Conservation (phyloP, 2,888 invertebrate genomes). For the Monochamus alternatus region DNA sequence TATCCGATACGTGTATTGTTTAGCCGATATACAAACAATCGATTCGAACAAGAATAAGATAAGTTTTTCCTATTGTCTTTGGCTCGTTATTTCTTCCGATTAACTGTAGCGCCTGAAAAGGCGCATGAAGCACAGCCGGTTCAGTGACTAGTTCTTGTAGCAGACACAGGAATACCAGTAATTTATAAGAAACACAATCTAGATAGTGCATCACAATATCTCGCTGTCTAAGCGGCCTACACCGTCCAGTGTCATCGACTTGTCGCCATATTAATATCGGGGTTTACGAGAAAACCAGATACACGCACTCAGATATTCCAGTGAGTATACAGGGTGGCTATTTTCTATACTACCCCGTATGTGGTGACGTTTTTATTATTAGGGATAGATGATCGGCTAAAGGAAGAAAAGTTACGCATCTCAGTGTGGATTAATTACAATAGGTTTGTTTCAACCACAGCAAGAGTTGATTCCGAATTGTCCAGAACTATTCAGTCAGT, state of each 20-base stretch:
- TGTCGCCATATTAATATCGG: constrained; percentile 69
- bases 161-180: constrained; percentile 66
- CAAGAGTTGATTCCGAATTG: no score
- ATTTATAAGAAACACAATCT: constrained; percentile 69
- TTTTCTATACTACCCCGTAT: no score
- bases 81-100: constrained; percentile 66
- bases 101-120: constrained; percentile 68
- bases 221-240: constrained; percentile 68
- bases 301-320: background rate
- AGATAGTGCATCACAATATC: constrained; percentile 69
- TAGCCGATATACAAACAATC: constrained; percentile 54
- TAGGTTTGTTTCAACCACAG: no score
- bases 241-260: constrained; percentile 69
- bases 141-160: constrained; percentile 66
- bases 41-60: constrained; percentile 57
- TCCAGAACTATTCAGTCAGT: no score
- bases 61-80: constrained; percentile 61
- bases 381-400: no score
- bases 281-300: constrained; percentile 12
- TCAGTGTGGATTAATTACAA: no score
- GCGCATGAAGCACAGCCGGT: constrained; percentile 64
- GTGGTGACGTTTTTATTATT: no score
- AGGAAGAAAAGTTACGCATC: no score
- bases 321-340: no score
- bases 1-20: constrained; percentile 49